These are phyloP conservation scores for Pandion haliaetus DNA, from an alignment of 2,113 vertebrate genomes.

Conservation along the genomic window DNA sequence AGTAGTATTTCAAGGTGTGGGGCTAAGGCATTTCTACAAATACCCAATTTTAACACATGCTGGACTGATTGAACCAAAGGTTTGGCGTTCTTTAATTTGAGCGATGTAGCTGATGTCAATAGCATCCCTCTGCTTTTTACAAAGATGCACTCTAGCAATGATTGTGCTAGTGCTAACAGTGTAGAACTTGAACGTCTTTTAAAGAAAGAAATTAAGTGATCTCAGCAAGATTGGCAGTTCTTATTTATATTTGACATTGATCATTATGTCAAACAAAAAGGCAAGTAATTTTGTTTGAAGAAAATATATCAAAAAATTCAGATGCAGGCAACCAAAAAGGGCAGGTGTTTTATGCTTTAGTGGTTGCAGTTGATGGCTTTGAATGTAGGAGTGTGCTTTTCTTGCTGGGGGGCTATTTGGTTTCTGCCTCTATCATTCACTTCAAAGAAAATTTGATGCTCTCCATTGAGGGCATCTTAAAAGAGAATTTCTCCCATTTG, in stretches of 20 bases:
- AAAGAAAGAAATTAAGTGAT: neutral
- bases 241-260: neutral
- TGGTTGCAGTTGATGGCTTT: neutral
- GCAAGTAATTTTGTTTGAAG: neutral
- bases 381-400: neutral
- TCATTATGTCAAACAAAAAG: neutral
- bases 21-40: fast-evolving
- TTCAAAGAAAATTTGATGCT: conserved; percentile 6
- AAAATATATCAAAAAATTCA: neutral
- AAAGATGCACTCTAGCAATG: neutral
- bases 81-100: neutral
- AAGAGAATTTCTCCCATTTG: neutral
- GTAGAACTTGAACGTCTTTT: neutral
- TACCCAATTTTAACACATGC: neutral
- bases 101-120: neutral
- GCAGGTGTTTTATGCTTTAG: neutral
- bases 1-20: neutral
- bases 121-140: neutral
- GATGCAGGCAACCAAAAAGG: neutral
- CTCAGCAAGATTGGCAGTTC: neutral
- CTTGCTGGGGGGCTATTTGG: neutral
- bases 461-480: neutral
- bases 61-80: neutral
- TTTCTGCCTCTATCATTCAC: neutral
- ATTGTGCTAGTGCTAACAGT: neutral